Percentiles rank a stretch among this genome's conserved stretches.
Conservation (phyloP, 1,140 invertebrate genomes). For the Drosophila obscura region DNA sequence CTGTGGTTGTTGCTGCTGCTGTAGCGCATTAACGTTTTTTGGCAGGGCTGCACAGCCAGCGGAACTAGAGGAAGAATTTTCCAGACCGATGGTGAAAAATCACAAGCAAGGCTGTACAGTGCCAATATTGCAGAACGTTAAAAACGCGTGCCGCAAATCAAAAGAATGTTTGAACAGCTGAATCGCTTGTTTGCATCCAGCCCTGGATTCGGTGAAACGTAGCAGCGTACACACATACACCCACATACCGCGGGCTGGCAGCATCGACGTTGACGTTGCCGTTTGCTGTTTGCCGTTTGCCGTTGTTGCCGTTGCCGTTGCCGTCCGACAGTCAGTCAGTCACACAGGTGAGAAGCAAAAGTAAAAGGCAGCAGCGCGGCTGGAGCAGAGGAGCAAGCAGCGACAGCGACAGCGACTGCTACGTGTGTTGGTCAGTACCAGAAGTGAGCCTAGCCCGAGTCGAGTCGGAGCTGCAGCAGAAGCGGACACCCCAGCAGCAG, state of each 20-base stretch:
- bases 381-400: conserved; percentile 40
- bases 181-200: not conserved
- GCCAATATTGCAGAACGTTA: too few species aligned
- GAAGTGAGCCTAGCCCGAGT: too few species aligned
- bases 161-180: not conserved
- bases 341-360: conserved; percentile 61
- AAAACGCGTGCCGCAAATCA: too few species aligned
- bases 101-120: too few species aligned
- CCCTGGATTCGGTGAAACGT: conserved; percentile 54
- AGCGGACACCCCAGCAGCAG: conserved; percentile 13
- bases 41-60: conserved; percentile 5
- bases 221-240: conserved; percentile 28
- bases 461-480: too few species aligned
- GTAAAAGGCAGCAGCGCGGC: conserved; percentile 49
- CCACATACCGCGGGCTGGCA: conserved; percentile 19
- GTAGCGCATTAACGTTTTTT: conserved; percentile 2
- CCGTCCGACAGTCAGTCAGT: conserved; percentile 27
- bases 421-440: too few species aligned
- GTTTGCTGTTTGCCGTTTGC: too few species aligned
- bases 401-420: conserved; percentile 1
- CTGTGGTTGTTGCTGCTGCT: conserved; percentile 23
- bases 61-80: conserved; percentile 5
- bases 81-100: too few species aligned
- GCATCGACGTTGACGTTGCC: conserved; percentile 14
- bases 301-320: too few species aligned